A percentile compares a stretch with the other conserved stretches of the same genome.
Conservation (phyloP, 2,797 vertebrate species). For the Leuciscus waleckii region DNA sequence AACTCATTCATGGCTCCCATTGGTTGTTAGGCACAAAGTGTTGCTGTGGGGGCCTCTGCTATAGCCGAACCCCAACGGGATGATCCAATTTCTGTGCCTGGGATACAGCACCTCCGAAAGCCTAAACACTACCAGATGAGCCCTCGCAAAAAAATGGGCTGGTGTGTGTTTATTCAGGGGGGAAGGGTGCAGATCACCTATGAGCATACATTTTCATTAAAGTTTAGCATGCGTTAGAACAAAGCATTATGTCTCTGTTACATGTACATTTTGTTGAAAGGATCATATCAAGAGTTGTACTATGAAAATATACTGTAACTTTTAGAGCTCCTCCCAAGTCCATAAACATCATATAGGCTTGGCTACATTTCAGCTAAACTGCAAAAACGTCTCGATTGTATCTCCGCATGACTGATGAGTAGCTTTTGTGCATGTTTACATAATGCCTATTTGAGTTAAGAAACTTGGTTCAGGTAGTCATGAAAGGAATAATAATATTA, state of each 20-base stretch:
- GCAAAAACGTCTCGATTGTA: neutral
- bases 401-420: neutral
- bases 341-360: neutral
- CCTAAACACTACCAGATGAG: conserved; percentile 74
- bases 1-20: too few relatives aligned
- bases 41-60: conserved; percentile 54
- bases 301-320: neutral
- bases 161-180: conserved; percentile 46
- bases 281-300: neutral
- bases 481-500: neutral
- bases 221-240: conserved; percentile 41
- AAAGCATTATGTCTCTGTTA: neutral
- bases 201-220: conserved; percentile 57
- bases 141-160: conserved; percentile 54
- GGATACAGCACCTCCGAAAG: conserved; percentile 65
- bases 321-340: neutral
- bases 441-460: neutral
- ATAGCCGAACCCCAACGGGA: conserved; percentile 60
- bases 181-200: conserved; percentile 62
- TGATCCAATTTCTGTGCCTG: conserved; percentile 66
- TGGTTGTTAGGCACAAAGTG: conserved; percentile 36
- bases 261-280: neutral
- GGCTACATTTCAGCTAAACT: neutral
- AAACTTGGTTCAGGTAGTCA: neutral
- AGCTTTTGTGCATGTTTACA: neutral